Evolutionary conservation across 2,888 invertebrate genomes (phyloP), one percentile per base, ranked within the genome.

Genomic region (Tetragonula carbonaria): DNA sequence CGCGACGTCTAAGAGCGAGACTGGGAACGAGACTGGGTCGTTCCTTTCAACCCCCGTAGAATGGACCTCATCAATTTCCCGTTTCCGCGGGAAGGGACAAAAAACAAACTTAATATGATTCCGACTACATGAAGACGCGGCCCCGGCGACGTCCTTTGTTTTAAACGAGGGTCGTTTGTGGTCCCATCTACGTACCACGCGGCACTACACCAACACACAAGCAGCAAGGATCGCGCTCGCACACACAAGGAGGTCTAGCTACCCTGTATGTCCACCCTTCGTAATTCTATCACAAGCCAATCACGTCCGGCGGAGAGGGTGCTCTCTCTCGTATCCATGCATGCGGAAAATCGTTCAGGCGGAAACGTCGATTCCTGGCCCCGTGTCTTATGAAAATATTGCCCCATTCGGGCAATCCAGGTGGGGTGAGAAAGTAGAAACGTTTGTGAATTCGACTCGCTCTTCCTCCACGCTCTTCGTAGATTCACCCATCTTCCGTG

Each of bases 231-330:
- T 57, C 65, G 23, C 75, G 57, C 63, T 14, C 65, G 33, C 23
- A 23, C 73, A 84, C 84, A 84, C 83, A 84, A 86, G 87, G 63
- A 81, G 79, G 81, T 33, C 51, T 62, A 74, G 85, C 76, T 85
- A 81, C 87, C 80, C 88, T 72, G 79, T 86, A 79, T 86, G 87
- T 91, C 91, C 91, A 91, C 92, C 93, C 93, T 92, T 91, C 91
- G 93, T 94, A 94, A 94, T 94, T 93, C 94, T 92, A 94, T 94
- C 94, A 93, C 93, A 91, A 94, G 94, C 93, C 94, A 94, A 94
- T 94, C 94, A 93, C 92, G 93, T 93, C 92, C 92, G 91, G 92
- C 85, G 81, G 89, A 92, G 91, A 91, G 91, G 88, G 86, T 62
- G 23, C 62, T 62, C 28, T 84, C 28, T 84, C 66, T 66, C 88